phyloP scores from a whole-genome alignment of 2,113 vertebrate species.

The Danio rerio region DNA sequence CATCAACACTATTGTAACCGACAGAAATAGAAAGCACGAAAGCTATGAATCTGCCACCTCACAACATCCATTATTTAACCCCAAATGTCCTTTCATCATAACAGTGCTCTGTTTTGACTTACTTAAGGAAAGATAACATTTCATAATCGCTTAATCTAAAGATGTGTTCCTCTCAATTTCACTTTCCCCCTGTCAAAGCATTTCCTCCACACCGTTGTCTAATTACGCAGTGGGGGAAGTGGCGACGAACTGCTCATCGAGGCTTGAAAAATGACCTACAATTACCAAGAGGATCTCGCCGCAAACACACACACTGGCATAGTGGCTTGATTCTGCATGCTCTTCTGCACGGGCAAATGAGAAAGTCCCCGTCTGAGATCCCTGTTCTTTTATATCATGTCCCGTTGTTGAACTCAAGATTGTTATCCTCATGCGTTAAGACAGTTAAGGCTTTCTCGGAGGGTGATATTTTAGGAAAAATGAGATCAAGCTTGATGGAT shows the following conservation, averaged over 20 bases:
- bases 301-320: neutral
- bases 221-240: constrained; percentile 32
- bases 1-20: too few relatives aligned
- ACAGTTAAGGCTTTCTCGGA: neutral
- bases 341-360: neutral
- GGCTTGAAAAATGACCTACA: constrained; percentile 50
- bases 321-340: neutral
- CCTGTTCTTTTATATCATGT: neutral
- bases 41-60: too few relatives aligned
- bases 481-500: constrained; percentile 19
- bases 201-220: constrained; percentile 5
- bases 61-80: too few relatives aligned
- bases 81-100: too few relatives aligned
- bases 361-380: neutral
- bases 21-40: too few relatives aligned
- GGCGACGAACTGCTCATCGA: constrained; percentile 3
- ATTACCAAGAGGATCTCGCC: constrained; percentile 17
- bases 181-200: constrained; percentile 5
- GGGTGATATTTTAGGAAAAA: constrained; percentile 21
- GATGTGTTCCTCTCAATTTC: constrained; percentile 2
- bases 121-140: neutral
- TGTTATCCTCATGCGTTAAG: constrained; percentile 15
- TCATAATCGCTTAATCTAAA: neutral
- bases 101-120: neutral
- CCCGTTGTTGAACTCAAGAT: neutral